Base-by-base conservation (phyloP, 2,113 vertebrate genomes). In the Nannobrachium achirus region DNA sequence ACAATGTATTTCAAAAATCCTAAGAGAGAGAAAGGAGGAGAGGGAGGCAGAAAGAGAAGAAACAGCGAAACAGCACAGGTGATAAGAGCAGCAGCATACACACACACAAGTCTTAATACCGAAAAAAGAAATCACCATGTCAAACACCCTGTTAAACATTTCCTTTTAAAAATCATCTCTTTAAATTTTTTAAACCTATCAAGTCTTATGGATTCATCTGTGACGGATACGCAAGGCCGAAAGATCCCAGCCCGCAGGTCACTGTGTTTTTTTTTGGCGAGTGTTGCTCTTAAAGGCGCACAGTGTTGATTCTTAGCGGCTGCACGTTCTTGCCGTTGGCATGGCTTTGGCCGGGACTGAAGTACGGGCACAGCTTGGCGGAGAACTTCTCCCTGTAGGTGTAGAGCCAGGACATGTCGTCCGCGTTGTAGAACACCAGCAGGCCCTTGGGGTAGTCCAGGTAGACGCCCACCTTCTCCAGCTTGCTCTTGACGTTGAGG, bases 391-490 rank as follows among this genome's bases (percentile, higher is more conserved):
- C 95, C 0, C 97, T 93, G 88, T 97, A 99, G 55, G 97, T 99
- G 85, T 99, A 99, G 58, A 99, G 96, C 97, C 97, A 99, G 76
- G 98, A 98, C 98, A 99, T 99, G 91, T 99, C 96, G 0, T 99
- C 98, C 0, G 98, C 98, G 0, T 99, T 99, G 91, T 99, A 99
- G 93, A 99, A 99, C 89, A 98, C 97, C 78, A 99, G 95, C 59
- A 99, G 93, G 39, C 98, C 96, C 81, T 96, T 95, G 66, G 94
- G 94, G 1, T 96, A 98, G 94, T 99, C 96, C 91, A 98, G 89
- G 90, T 97, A 99, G 78, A 99, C 96, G 0, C 98, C 98, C 63
- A 99, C 98, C 79, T 98, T 98, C 91, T 99, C 98, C 49, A 99
- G 85, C 91, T 96, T 98, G 93, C 91, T 95, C 76, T 95, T 96